Evolutionary conservation across 2,797 vertebrate genomes (phyloP).

Genomic region (Garrulus glandarius): DNA sequence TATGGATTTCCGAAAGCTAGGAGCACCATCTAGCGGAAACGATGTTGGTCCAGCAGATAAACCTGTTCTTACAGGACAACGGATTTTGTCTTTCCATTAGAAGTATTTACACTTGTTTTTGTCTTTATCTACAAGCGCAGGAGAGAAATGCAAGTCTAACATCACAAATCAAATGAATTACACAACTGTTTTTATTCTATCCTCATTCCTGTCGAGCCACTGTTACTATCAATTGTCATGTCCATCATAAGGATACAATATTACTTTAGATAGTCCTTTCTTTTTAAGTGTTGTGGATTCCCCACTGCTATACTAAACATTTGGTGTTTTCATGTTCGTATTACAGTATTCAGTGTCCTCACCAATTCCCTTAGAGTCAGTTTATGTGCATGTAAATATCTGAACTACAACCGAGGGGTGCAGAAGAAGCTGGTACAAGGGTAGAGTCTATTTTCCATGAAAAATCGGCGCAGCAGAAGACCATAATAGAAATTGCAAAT

Average conservation of each 20-base stretch:
- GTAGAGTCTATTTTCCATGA: neutral
- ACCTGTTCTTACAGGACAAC: neutral
- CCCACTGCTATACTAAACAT: neutral
- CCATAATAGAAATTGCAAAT: neutral
- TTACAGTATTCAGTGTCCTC: neutral
- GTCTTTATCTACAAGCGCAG: neutral
- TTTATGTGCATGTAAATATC: neutral
- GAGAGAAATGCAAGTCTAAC: neutral
- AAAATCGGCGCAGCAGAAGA: neutral
- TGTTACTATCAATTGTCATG: neutral
- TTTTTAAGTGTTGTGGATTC: neutral
- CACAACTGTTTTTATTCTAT: neutral
- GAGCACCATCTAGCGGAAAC: conserved; percentile 58
- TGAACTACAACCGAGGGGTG: neutral
- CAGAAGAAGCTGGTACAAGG: neutral
- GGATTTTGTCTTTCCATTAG: neutral
- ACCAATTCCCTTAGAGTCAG: neutral
- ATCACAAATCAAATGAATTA: neutral
- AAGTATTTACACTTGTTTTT: neutral
- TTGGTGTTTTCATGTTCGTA: neutral
- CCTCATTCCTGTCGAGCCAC: neutral
- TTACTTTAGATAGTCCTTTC: neutral
- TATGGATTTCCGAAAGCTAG: neutral
- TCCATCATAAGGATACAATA: neutral
- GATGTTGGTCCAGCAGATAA: neutral